A percentile compares a stretch with the other conserved stretches of the same genome.
Evolutionary conservation across 2,888 invertebrate genomes (phyloP).

Genomic region (Lapara coniferarum): DNA sequence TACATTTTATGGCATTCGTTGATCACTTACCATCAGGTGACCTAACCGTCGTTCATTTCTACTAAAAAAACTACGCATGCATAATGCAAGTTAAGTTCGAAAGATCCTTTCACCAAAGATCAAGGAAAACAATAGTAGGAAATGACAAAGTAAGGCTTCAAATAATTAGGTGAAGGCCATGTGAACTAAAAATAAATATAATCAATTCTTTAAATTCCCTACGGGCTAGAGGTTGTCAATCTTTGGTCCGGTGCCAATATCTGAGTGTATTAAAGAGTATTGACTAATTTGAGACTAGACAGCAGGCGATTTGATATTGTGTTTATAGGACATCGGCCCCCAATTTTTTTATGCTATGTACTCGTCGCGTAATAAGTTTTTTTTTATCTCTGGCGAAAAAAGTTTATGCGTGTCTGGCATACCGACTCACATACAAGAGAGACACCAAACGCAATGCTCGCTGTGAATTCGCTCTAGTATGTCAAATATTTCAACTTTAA

Average conservation of each 20-base stretch:
- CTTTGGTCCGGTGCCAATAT: not conserved
- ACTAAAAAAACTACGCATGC: no score
- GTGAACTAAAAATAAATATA: constrained; percentile 10
- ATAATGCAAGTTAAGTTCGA: no score
- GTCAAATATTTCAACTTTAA: no score
- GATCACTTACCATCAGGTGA: no score
- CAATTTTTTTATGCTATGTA: constrained; percentile 5
- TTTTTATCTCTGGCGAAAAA: no score
- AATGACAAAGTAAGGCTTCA: constrained; percentile 2
- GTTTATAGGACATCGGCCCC: constrained; percentile 9
- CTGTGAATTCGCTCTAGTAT: no score
- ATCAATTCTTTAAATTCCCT: constrained; percentile 18
- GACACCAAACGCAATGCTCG: no score
- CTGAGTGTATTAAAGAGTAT: not conserved
- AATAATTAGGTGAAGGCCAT: not conserved
- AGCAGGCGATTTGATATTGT: not conserved
- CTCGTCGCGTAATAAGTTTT: no score
- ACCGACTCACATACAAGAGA: no score
- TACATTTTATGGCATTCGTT: no score
- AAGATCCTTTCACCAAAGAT: not conserved
- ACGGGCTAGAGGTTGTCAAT: constrained; percentile 12
- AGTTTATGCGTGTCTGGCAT: no score
- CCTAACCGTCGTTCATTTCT: no score
- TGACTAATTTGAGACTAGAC: constrained; percentile 12
- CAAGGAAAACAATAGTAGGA: not conserved